Evolutionary conservation across 2,113 vertebrate genomes (phyloP).

Genomic region (Xyrauchen texanus): DNA sequence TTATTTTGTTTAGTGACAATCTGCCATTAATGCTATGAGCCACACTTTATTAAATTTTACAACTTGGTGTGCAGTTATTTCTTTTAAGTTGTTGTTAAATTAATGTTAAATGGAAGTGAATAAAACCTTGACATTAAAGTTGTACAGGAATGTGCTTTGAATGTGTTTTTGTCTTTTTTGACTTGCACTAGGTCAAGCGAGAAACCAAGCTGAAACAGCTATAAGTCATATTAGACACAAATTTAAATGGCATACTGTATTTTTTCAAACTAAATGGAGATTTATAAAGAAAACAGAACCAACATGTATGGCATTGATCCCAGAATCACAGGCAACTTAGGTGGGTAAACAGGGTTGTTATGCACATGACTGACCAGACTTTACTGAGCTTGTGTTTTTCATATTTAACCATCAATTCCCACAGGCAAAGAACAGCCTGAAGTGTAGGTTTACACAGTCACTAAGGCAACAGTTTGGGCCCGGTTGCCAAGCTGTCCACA

Average conservation of each 20-base stretch:
- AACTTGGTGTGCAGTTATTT: conserved; percentile 13
- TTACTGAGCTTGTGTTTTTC: conserved; percentile 14
- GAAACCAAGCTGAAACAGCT: background rate
- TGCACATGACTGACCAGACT: conserved; percentile 35
- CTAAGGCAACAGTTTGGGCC: conserved; percentile 36
- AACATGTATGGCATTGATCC: background rate
- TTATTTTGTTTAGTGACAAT: background rate
- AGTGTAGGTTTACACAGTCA: conserved; percentile 44
- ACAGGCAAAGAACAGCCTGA: background rate
- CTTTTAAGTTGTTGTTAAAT: conserved; percentile 6
- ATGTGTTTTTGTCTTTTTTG: background rate
- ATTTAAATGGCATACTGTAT: background rate
- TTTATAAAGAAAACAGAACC: background rate
- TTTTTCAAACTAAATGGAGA: background rate
- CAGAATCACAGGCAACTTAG: background rate
- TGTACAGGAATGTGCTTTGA: background rate
- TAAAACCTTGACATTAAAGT: conserved; percentile 7
- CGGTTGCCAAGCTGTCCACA: conserved; percentile 23
- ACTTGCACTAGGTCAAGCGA: background rate
- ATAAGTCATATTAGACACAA: background rate
- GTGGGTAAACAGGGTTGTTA: conserved; percentile 30
- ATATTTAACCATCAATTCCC: conserved; percentile 34
- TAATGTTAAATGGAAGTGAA: background rate
- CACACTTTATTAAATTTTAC: background rate
- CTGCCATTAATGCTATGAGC: background rate